Evolutionary conservation across 1,140 invertebrate species (phyloP).

Genomic region (Leptinotarsa texana): DNA sequence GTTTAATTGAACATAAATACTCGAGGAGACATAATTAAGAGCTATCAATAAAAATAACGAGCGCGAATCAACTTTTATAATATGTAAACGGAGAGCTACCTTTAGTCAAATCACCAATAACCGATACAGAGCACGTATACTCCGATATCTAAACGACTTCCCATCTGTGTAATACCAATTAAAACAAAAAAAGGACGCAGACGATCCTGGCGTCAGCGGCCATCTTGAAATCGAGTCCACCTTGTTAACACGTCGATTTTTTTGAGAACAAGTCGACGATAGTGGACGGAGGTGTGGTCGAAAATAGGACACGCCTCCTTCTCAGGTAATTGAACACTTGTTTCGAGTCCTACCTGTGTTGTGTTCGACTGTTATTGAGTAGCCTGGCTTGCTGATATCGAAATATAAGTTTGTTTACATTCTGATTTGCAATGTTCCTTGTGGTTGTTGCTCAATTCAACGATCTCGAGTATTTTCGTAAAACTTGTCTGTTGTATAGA

Average conservation of each 20-base stretch:
- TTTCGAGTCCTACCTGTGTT: conserved; percentile 44
- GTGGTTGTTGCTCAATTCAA: no score
- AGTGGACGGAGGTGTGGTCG: conserved; percentile 46
- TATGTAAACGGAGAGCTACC: conserved; percentile 21
- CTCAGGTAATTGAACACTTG: conserved; percentile 44
- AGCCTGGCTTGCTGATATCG: not conserved
- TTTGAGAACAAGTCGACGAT: conserved; percentile 49
- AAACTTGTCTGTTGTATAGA: no score
- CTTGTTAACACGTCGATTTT: conserved; percentile 51
- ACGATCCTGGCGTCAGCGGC: conserved; percentile 47
- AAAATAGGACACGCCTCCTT: conserved; percentile 35
- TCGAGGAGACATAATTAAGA: not conserved
- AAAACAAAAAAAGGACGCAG: conserved; percentile 48
- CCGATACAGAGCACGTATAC: conserved; percentile 45
- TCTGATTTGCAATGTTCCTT: not conserved
- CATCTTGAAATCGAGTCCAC: conserved; percentile 50
- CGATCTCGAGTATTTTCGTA: no score
- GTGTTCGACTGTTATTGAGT: conserved; percentile 28
- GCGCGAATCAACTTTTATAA: conserved; percentile 20
- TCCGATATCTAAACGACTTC: conserved; percentile 45
- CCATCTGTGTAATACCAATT: conserved; percentile 50
- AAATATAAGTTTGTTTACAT: not conserved
- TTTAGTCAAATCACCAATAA: conserved; percentile 38
- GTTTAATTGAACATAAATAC: not conserved
- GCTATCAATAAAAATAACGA: conserved; percentile 3